Conservation (phyloP, 2,113 vertebrate species). For the Andinoacara biseriatus region DNA sequence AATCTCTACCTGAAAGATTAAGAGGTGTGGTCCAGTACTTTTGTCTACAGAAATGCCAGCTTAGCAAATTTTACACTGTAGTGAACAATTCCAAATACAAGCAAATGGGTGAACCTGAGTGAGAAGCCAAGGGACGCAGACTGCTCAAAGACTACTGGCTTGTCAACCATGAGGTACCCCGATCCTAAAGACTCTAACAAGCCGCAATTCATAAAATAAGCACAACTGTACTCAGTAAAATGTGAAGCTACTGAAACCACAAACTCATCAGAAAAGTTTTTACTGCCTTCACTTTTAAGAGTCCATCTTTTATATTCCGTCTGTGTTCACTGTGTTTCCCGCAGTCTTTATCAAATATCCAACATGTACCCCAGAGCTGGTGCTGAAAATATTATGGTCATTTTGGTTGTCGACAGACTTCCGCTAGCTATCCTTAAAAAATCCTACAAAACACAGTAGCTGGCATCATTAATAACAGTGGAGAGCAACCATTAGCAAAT, state of each 20-base stretch:
- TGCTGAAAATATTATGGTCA: not conserved
- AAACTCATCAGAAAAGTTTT: not conserved
- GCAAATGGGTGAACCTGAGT: not conserved
- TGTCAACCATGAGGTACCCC: not conserved
- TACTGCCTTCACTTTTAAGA: not conserved
- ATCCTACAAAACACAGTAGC: not conserved
- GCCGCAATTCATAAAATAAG: not conserved
- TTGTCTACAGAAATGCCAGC: not conserved
- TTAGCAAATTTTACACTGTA: not conserved
- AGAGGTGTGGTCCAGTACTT: not conserved
- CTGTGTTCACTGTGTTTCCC: not conserved
- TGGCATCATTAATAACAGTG: not conserved
- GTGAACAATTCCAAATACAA: not conserved
- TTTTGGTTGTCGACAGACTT: not conserved
- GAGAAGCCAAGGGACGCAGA: not conserved
- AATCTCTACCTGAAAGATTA: too few relatives aligned
- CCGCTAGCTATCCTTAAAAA: not conserved
- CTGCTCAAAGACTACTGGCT: not conserved
- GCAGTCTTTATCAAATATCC: not conserved
- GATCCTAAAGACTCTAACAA: not conserved
- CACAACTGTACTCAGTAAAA: not conserved
- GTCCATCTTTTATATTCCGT: not conserved
- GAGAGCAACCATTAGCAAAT: not conserved
- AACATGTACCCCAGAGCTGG: fast-evolving
- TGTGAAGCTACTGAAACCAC: not conserved